Base-by-base conservation (phyloP, 2,888 invertebrate species). In the Folsomia manolachei region DNA sequence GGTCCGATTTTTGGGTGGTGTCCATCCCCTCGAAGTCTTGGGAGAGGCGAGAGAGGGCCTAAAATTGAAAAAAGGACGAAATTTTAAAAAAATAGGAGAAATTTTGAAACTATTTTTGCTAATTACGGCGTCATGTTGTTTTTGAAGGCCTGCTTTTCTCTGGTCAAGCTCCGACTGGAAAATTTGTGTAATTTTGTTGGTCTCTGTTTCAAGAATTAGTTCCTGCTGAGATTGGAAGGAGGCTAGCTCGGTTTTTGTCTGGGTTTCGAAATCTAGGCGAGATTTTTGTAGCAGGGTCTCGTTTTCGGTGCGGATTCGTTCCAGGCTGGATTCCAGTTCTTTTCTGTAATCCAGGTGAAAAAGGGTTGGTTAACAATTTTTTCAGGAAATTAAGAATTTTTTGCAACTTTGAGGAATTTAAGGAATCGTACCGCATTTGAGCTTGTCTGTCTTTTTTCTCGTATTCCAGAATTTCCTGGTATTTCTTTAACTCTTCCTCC, bases 181-280 rank as follows among this genome's bases (percentile, higher is more conserved):
- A 66, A 83, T 83, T 21, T 87, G 87, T 75, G 88, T 87, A 71
- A 90, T 81, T 23, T 87, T 87, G 1, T 89, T 88, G 19, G 90
- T 85, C 73, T 87, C 86, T 1, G 2, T 26, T 53, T 73, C 62
- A 1, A 77, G 21, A 2, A 71, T 24, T 11, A 56, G 62, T 21
- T 79, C 78, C 27, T 77, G 68, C 66, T 78, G 74, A 1, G 60
- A 52, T 62, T 76, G 73, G 1, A 75, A 72, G 61, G 71, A 75
- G 23, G 75, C 75, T 2, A 78, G 51, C 65, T 80, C 76, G 52
- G 51, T 25, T 4, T 68, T 70, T 26, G 71, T 75, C 27, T 77
- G 63, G 0, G 25, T 27, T 9, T 78, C 78, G 68, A 78, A 71
- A 0, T 78, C 74, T 14, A 52, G 66, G 26, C 63, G 71, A 2